Conservation (phyloP, 2,113 vertebrate species). For the Rhombomys opimus region DNA sequence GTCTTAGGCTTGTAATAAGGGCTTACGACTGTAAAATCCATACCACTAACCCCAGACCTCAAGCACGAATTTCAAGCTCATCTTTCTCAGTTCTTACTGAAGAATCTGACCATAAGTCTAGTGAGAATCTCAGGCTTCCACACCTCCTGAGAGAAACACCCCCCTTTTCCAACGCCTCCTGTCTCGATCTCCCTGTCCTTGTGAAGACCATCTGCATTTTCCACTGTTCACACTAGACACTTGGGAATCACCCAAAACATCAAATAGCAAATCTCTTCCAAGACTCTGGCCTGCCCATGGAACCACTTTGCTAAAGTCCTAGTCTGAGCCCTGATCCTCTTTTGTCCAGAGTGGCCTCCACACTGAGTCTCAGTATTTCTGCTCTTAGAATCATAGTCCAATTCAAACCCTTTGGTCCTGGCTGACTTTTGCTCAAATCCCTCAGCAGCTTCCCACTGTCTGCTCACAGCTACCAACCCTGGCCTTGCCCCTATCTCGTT, state of each 20-base stretch:
- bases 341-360: not conserved
- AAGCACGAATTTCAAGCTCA: not conserved
- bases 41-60: not conserved
- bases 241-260: not conserved
- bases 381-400: not conserved
- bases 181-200: not conserved
- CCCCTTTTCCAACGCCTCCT: not conserved
- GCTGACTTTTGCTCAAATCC: not conserved
- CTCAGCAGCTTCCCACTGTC: no score
- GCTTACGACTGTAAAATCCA: not conserved
- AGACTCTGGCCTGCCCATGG: not conserved
- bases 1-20: not conserved
- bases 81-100: not conserved
- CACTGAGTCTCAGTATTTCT: not conserved
- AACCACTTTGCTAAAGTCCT: not conserved
- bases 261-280: conserved; percentile 8
- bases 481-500: not conserved
- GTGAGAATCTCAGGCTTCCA: not conserved
- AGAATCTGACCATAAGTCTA: not conserved
- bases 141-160: not conserved
- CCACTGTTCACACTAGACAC: not conserved
- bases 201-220: not conserved
- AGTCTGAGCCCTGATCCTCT: not conserved
- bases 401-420: not conserved
- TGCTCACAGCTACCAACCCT: no score